phyloP scores from a whole-genome alignment of 2,113 vertebrate genomes.

The Pituophis catenifer region DNA sequence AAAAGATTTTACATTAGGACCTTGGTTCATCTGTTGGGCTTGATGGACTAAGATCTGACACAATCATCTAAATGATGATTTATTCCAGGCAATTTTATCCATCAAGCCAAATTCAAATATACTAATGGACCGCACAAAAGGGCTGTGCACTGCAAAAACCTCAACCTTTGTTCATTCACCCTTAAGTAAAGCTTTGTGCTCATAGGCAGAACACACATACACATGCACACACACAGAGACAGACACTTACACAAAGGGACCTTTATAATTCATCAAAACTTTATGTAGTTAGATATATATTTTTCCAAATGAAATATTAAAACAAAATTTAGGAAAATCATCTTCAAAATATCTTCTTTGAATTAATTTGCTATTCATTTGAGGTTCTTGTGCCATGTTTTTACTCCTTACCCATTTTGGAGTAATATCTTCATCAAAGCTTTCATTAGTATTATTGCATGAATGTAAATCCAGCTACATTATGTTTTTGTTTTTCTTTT shows the following conservation, averaged over 20 bases:
- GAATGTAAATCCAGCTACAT: not conserved
- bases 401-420: slow-evolving; percentile 54
- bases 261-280: slow-evolving; percentile 53
- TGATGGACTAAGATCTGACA: slow-evolving; percentile 60
- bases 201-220: slow-evolving; percentile 48
- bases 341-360: slow-evolving; percentile 54
- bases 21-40: slow-evolving; percentile 52
- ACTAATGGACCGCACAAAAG: slow-evolving; percentile 52
- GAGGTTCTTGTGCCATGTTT: not conserved
- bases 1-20: slow-evolving; percentile 56
- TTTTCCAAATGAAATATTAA: slow-evolving; percentile 49
- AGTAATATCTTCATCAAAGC: slow-evolving; percentile 53
- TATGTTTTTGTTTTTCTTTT: not conserved
- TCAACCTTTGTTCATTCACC: slow-evolving; percentile 15
- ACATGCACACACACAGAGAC: slow-evolving; percentile 4
- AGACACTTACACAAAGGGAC: slow-evolving; percentile 22
- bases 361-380: slow-evolving; percentile 64
- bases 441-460: slow-evolving; percentile 35
- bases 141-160: slow-evolving; percentile 28
- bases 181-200: slow-evolving; percentile 45
- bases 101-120: slow-evolving; percentile 55
- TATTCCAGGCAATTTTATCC: slow-evolving; percentile 62
- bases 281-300: slow-evolving; percentile 59
- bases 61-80: slow-evolving; percentile 62
- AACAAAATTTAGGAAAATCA: slow-evolving; percentile 47